A percentile compares a stretch with the other conserved stretches of the same genome.
Conservation (phyloP, 1,140 invertebrate species). For the Hetaerina americana region DNA sequence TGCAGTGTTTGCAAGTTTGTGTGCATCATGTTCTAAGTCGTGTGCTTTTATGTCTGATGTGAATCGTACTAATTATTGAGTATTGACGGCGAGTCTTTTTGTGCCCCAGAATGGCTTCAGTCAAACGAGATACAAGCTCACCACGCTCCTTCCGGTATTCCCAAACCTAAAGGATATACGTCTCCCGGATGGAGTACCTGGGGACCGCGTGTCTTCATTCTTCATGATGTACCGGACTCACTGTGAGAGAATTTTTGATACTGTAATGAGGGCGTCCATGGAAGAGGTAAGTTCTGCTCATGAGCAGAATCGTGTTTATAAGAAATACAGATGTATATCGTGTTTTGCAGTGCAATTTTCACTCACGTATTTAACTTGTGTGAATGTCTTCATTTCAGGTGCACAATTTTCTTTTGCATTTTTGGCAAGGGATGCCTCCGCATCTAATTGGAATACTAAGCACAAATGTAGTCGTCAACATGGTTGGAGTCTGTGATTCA, state of each 20-base stretch:
- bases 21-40: too few relatives aligned
- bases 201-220: conserved; percentile 35
- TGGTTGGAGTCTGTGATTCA: conserved; percentile 39
- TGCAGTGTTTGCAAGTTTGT: too few relatives aligned
- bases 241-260: conserved; percentile 39
- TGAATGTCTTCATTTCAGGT: background rate
- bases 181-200: conserved; percentile 27
- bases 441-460: conserved; percentile 35
- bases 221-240: conserved; percentile 42
- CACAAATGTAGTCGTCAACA: conserved; percentile 29
- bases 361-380: background rate
- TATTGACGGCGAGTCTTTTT: too few relatives aligned
- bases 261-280: conserved; percentile 36
- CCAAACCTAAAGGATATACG: conserved; percentile 33
- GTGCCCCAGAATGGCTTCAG: background rate
- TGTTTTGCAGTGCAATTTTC: background rate
- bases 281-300: conserved; percentile 35
- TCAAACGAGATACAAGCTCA: background rate
- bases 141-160: conserved; percentile 19
- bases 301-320: background rate
- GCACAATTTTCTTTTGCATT: conserved; percentile 37
- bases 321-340: background rate
- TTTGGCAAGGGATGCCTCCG: conserved; percentile 41
- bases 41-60: too few relatives aligned
- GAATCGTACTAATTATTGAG: too few relatives aligned